phyloP scores from a whole-genome alignment of 2,888 invertebrate species.

The Gastracanthus pulcherrimus region DNA sequence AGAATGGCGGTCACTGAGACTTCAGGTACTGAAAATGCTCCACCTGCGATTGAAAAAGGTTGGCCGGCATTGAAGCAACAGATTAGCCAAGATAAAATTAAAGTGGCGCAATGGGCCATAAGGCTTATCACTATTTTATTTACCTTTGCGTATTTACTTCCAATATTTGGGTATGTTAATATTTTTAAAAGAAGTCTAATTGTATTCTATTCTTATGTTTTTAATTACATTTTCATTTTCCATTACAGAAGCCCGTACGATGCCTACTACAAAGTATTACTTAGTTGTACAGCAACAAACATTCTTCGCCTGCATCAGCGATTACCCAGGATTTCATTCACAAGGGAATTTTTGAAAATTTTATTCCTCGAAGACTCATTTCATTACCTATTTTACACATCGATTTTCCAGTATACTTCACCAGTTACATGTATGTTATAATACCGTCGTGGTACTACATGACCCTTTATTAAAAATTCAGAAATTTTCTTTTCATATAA shows the following conservation, averaged over 20 bases:
- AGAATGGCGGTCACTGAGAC: conserved; percentile 70
- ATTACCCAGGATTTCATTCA: conserved; percentile 90
- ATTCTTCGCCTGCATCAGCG: conserved; percentile 97
- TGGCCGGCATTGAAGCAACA: conserved; percentile 85
- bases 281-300: conserved; percentile 96
- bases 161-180: conserved; percentile 89
- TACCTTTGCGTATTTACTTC: conserved; percentile 90
- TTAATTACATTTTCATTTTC: conserved; percentile 28
- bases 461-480: background rate
- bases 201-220: conserved; percentile 28
- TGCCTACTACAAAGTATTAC: conserved; percentile 93
- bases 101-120: conserved; percentile 92
- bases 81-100: conserved; percentile 89
- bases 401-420: conserved; percentile 94
- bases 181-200: conserved; percentile 29
- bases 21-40: conserved; percentile 59
- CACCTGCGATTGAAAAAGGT: conserved; percentile 77
- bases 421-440: conserved; percentile 90
- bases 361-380: conserved; percentile 95
- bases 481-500: background rate
- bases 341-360: conserved; percentile 88
- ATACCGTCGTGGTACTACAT: background rate
- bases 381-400: conserved; percentile 96
- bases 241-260: conserved; percentile 84
- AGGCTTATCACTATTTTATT: conserved; percentile 91